Evolutionary conservation across 2,888 invertebrate species (phyloP).

Genomic region (Hyposoter didymator): DNA sequence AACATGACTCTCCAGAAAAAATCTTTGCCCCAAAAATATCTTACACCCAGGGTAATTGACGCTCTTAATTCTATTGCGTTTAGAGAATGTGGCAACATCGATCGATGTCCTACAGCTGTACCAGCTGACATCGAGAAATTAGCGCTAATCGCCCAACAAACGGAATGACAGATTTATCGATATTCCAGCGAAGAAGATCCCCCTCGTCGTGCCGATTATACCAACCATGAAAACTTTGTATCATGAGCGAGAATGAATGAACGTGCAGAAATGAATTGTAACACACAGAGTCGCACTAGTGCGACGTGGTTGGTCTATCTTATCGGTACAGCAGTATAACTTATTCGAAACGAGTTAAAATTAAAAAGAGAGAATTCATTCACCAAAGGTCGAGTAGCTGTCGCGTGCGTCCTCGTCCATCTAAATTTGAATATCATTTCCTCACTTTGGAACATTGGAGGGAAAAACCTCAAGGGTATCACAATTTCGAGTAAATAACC

Average conservation of each 20-base stretch:
- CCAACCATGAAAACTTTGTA: background rate
- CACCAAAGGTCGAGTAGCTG: background rate
- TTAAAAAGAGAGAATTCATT: conserved; percentile 19
- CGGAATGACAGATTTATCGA: background rate
- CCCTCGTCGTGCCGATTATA: background rate
- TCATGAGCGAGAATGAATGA: background rate
- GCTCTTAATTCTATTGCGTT: background rate
- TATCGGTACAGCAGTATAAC: conserved; percentile 5
- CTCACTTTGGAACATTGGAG: background rate
- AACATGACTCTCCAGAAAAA: background rate
- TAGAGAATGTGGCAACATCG: background rate
- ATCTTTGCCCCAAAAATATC: background rate
- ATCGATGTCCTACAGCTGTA: background rate
- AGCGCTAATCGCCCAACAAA: background rate
- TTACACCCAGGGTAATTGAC: background rate
- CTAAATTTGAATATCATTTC: background rate
- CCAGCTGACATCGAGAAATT: background rate
- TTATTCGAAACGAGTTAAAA: background rate
- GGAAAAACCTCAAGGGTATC: background rate
- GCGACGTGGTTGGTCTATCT: background rate
- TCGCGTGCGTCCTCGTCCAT: background rate
- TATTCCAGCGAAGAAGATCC: background rate
- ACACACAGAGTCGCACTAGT: background rate
- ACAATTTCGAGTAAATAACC: background rate
- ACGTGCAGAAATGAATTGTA: background rate